Evolutionary conservation across 2,113 vertebrate species (phyloP).

Genomic region (Phalacrocorax brasilianus): DNA sequence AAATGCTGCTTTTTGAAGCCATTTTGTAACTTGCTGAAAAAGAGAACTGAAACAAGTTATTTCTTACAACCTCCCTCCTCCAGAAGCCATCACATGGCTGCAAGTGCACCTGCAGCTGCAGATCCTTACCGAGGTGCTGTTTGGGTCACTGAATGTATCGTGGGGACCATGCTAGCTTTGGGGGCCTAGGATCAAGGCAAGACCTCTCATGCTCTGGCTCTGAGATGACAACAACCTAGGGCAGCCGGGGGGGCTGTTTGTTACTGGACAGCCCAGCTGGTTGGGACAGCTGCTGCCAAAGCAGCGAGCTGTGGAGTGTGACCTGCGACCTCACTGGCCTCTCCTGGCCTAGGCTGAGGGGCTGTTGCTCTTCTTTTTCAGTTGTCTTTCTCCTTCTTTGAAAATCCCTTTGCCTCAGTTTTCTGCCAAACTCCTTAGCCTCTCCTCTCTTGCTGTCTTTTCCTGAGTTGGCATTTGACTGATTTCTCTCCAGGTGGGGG

Average conservation of each 20-base stretch:
- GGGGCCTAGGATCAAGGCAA: background rate
- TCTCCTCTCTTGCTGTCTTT: background rate
- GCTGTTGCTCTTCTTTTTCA: background rate
- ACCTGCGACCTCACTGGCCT: background rate
- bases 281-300: background rate
- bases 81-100: background rate
- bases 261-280: background rate
- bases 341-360: background rate
- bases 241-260: background rate
- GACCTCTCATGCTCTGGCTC: background rate
- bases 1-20: background rate
- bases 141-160: rapidly evolving
- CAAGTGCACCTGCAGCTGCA: background rate
- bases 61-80: background rate
- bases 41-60: conserved; percentile 44
- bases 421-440: background rate
- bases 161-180: background rate
- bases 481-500: background rate
- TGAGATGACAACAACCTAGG: background rate
- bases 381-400: background rate
- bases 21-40: conserved; percentile 18
- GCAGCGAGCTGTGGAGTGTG: background rate
- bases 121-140: background rate
- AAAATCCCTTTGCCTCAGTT: background rate
- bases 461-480: background rate